phyloP scores from a whole-genome alignment of 2,113 vertebrate genomes.

The Thomomys bottae region DNA sequence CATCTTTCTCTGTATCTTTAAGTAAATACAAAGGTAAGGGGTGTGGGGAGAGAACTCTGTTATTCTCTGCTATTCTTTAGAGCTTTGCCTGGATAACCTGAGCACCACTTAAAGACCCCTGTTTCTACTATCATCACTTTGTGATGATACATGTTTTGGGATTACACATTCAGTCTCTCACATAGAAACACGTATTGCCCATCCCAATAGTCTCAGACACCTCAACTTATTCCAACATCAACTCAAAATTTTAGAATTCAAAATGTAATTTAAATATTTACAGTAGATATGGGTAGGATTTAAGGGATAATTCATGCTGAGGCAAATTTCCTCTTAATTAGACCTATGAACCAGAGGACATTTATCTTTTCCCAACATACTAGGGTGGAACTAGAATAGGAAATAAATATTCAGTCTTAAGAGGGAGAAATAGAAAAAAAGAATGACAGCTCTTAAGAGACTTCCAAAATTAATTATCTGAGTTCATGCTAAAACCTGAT shows the following conservation, averaged over 20 bases:
- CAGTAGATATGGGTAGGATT: background rate
- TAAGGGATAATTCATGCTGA: background rate
- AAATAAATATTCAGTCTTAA: background rate
- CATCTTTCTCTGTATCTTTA: background rate
- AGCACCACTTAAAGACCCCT: fast-evolving
- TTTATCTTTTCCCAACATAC: background rate
- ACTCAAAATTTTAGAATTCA: background rate
- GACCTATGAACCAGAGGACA: background rate
- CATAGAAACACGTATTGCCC: background rate
- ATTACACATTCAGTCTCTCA: background rate
- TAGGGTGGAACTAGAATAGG: fast-evolving
- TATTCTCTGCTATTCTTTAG: background rate
- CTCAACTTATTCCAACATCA: background rate
- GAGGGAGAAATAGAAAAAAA: background rate
- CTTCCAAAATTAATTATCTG: background rate
- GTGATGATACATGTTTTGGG: fast-evolving
- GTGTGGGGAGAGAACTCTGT: background rate
- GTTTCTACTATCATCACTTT: background rate
- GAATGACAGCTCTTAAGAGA: background rate
- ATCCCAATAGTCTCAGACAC: no score
- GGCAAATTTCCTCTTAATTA: background rate
- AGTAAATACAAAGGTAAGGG: background rate
- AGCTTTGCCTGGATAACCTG: background rate
- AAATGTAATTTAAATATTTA: background rate
- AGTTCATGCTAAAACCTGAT: background rate